phyloP scores from a whole-genome alignment of 2,113 vertebrate species.

The Tenrec ecaudatus region DNA sequence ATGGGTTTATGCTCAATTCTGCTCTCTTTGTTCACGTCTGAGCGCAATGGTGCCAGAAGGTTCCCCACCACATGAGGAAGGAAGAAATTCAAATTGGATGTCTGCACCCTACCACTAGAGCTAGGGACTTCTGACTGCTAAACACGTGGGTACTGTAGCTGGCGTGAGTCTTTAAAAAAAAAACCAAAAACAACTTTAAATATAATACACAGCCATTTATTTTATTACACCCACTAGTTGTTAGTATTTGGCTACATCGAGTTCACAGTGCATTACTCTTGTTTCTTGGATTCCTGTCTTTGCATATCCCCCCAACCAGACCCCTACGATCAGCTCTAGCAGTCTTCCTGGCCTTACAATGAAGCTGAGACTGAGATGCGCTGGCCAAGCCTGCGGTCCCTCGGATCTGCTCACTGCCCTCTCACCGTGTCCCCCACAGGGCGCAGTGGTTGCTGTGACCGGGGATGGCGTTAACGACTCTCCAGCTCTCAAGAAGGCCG shows the following conservation, averaged over 20 bases:
- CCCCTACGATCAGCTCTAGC: not conserved
- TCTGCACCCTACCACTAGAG: not conserved
- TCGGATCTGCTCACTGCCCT: not conserved
- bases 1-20: not conserved
- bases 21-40: not conserved
- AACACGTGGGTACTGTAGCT: not conserved
- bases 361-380: not conserved
- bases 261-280: not conserved
- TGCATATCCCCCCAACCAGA: too few relatives aligned
- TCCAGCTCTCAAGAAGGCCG: slow-evolving; percentile 93
- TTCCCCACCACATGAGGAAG: not conserved
- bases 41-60: not conserved
- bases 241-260: not conserved
- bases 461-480: slow-evolving; percentile 93
- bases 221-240: not conserved
- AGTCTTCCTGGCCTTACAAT: not conserved
- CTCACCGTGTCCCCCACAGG: slow-evolving; percentile 74
- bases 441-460: slow-evolving; percentile 90
- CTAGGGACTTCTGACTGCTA: not conserved
- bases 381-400: not conserved
- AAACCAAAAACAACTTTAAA: not conserved
- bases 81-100: not conserved
- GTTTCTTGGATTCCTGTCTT: not conserved
- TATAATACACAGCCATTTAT: not conserved
- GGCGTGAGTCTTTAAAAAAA: not conserved